Base-by-base conservation (phyloP, 1,140 invertebrate genomes). In the Euura saliciscinereae region DNA sequence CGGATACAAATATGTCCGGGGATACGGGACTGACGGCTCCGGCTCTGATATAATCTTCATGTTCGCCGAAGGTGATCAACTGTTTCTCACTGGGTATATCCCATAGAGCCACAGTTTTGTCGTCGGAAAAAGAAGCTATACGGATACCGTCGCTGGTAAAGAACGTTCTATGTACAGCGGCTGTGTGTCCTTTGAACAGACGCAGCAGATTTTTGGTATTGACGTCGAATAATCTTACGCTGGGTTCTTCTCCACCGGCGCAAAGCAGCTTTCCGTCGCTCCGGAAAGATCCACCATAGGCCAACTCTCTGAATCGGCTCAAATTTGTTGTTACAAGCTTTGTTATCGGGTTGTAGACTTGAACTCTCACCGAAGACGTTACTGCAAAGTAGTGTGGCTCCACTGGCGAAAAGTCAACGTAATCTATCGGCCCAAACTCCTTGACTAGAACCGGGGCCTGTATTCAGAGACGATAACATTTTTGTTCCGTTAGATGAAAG, bases 61-160 rank as follows among this genome's bases (percentile, higher is more conserved):
- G 96, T 69, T 91, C 91, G 73, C 91, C 90, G 82, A 93, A 97
- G 28, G 86, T 90, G 45, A 88, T 77, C 80, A 92, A 78, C 89
- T 91, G 88, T 76, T 92, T 91, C 85, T 98, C 96, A 78, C 90
- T 94, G 4, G 94, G 89, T 80, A 99, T 94, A 82, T 99, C 97
- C 96, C 97, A 99, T 7, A 98, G 76, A 74, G 89, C 89, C 6
- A 95, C 91, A n/a, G 92, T 90, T 86, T 97, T 97, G 84, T 99
- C 98, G 89, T 99, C 97, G 6, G 96, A 96, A 84, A 96, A 98
- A 79, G 97, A 97, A 5, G 94, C 90, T 45, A 99, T 89, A 71
- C 94, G 93, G 45, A 92, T 85, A 79, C 94, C 92, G 82, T 95
- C 93, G 45, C 90, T 88, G 11, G 96, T 91, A 79, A 99, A 99